Evolutionary conservation across 1,140 invertebrate genomes (phyloP).

Genomic region (Lordiphosa stackelbergi): DNA sequence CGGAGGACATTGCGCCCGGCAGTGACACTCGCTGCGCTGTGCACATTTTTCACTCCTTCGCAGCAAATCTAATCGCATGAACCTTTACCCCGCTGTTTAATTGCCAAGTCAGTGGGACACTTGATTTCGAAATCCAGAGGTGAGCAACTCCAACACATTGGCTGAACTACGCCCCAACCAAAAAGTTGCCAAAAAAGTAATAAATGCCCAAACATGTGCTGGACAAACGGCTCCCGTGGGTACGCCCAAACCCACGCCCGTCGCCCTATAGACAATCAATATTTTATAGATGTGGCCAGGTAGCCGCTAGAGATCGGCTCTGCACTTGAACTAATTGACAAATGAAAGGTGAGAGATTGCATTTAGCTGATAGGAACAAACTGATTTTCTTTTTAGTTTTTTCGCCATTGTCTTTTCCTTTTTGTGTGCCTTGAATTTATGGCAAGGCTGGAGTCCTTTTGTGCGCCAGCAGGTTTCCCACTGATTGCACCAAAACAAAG

Average conservation of each 20-base stretch:
- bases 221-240: slow-evolving; percentile 61
- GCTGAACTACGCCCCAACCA: slow-evolving; percentile 17
- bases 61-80: slow-evolving; percentile 52
- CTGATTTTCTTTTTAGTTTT: slow-evolving; percentile 30
- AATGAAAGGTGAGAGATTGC: slow-evolving; percentile 73
- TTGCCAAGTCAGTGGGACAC: slow-evolving; percentile 27
- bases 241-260: slow-evolving; percentile 35
- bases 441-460: slow-evolving; percentile 40
- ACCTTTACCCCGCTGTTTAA: slow-evolving; percentile 50
- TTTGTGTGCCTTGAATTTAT: slow-evolving; percentile 53
- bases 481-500: slow-evolving; percentile 71
- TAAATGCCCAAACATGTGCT: slow-evolving; percentile 52
- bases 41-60: slow-evolving; percentile 66
- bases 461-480: slow-evolving; percentile 58
- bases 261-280: slow-evolving; percentile 40
- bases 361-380: slow-evolving; percentile 62
- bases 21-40: slow-evolving; percentile 48
- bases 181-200: slow-evolving; percentile 7
- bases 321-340: slow-evolving; percentile 73
- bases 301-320: slow-evolving; percentile 8
- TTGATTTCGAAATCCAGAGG: slow-evolving; percentile 1
- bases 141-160: slow-evolving; percentile 39
- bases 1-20: slow-evolving; percentile 15
- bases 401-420: slow-evolving; percentile 21
- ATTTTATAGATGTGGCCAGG: slow-evolving; percentile 52